Base-by-base conservation (phyloP, 1,140 invertebrate species). In the Matsumurasca onukii region DNA sequence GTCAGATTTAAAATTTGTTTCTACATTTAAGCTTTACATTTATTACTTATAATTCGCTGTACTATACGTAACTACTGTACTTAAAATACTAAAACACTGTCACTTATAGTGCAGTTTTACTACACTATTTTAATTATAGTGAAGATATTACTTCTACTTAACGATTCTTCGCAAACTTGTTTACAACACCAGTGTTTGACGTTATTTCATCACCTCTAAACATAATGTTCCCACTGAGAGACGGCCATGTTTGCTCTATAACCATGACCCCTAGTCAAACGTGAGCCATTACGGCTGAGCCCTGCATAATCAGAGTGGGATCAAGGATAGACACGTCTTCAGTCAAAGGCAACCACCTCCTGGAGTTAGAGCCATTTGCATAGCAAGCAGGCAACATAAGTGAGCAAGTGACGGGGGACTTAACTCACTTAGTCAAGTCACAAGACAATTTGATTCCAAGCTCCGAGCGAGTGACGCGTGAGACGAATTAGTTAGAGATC, bases 291-390 rank as follows among this genome's bases (percentile, higher is more conserved):
- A 9, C 22, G 30, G 24, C 15, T 27, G 55, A 9, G 55, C 30
- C 24, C 55, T 27, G 12, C 13, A 59, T 59, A 25, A 22, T 22
- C 25, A 22, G 24, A 27, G 55, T 29, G 25, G 55, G 55, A 59
- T 59, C 3, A 27, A 59, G 55, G 12, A 27, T 15, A 59, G 15
- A 3, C 15, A 59, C 34, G 55, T 59, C 55, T 27, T 25, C 24
- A 59, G 55, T 59, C 55, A 59, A 59, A 59, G 55, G 25, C 55
- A 51, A 51, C 55, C 34, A 39, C 17, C n/a, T 51, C 49, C n/a
- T 22, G 17, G n/a, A 20, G 24, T 59, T 29, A 59, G 15, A 5
- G 25, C 15, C 55, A 59, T 59, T 59, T 27, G 55, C 55, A 59
- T 59, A 59, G 22, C 55, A 59, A 59, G 55, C 55, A 59, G 55